Evolutionary conservation across 2,113 vertebrate species (phyloP), one percentile per base, ranked within the genome.

Genomic region (Epinephelus lanceolatus): DNA sequence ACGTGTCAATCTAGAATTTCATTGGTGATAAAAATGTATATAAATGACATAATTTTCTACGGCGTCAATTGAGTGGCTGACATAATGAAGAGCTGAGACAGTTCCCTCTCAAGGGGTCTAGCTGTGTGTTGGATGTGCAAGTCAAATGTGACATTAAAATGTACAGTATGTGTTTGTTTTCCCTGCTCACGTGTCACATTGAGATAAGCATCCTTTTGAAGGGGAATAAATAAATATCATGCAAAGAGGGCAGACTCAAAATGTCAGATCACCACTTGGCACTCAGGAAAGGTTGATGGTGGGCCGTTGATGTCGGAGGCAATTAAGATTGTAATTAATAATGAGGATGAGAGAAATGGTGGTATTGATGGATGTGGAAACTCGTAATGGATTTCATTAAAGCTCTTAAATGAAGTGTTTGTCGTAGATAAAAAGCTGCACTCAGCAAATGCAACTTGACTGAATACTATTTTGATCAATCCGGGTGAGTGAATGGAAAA

Each of bases 101-200:
- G 21, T 59, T 59, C 11, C n/a, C 17, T 62, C 27, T 42, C 40
- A 12, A 25, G 57, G 13, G 51, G n/a, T 5, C 17, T 7, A 18
- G 14, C 42, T 65, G 42, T 33, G 42, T 45, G 52, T 67, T 30
- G 1, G 6, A 4, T 59, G n/a, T 27, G 47, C 57, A 56, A 70
- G 68, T 63, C 15, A 72, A 87, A 72, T 57, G 23, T 12, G 25
- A 75, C 10, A 63, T 89, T 85, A n/a, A 63, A 77, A 71, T 80
- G 62, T 3, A 63, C 62, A 23, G 37, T n/a, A 65, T 66, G 8
- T 40, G 30, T 73, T 75, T 83, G 57, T 78, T 37, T 30, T 73
- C 21, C 23, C 55, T 60, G 30, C 53, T 68, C 72, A 52, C 0
- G 10, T 76, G 17, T 78, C 33, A 49, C 69, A 65, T 5, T 23